A percentile compares a stretch with the other conserved stretches of the same genome.
phyloP scores from a whole-genome alignment of 2,888 invertebrate species.

The Arctia plantaginis region DNA sequence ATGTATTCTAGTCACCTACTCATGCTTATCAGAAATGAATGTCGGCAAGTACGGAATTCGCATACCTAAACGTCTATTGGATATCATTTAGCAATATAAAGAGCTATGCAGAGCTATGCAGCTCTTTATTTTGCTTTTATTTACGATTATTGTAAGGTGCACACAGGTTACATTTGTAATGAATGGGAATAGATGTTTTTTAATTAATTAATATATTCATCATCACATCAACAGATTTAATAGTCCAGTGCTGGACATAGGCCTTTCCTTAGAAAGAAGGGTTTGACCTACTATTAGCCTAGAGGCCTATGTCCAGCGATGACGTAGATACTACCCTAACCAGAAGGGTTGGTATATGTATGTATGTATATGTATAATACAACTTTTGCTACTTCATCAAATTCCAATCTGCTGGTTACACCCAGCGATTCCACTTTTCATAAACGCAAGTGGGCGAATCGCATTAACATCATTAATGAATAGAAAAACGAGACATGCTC shows the following conservation, averaged over 20 bases:
- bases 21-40: background rate
- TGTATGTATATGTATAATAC: background rate
- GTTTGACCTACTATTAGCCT: too few species aligned
- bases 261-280: too few species aligned
- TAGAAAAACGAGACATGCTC: background rate
- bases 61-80: background rate
- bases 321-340: too few species aligned
- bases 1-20: background rate
- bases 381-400: constrained; percentile 5
- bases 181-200: too few species aligned
- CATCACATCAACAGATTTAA: too few species aligned
- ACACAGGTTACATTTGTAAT: too few species aligned
- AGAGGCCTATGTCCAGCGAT: too few species aligned
- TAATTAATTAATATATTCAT: too few species aligned
- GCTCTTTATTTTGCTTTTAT: too few species aligned
- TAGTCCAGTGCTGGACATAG: too few species aligned
- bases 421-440: constrained; percentile 29
- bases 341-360: too few species aligned
- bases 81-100: background rate
- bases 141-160: too few species aligned
- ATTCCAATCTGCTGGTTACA: constrained; percentile 14
- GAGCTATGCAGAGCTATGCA: background rate
- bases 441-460: constrained; percentile 42
- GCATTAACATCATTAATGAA: constrained; percentile 25
- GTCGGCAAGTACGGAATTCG: background rate